A percentile compares a stretch with the other conserved stretches of the same genome.
Conservation (phyloP, 23 tunicate genomes). For the Botrylloides violaceus region DNA sequence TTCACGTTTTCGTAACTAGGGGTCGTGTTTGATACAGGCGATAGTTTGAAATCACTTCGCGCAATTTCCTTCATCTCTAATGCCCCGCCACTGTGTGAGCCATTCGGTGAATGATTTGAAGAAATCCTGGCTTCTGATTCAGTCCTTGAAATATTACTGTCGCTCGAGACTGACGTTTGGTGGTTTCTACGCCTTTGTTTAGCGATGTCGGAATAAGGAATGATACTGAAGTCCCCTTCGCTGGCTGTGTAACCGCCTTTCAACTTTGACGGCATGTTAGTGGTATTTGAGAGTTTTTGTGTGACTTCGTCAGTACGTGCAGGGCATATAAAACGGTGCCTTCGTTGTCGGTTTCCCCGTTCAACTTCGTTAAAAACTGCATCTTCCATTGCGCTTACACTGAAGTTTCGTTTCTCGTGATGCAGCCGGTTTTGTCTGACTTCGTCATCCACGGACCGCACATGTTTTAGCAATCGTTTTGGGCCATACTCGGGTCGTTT, state of each 20-base stretch:
- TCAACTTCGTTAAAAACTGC: constrained; percentile 1
- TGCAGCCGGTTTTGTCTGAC: neutral
- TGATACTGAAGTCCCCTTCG: neutral
- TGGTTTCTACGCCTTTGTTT: neutral
- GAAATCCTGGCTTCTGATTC: neutral
- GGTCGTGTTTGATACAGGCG: constrained; percentile 8
- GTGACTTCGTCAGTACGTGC: too few species aligned
- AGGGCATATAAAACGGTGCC: too few species aligned
- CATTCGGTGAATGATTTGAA: neutral
- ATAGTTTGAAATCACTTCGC: neutral
- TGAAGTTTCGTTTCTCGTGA: neutral
- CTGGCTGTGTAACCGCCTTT: neutral
- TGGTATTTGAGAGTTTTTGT: neutral
- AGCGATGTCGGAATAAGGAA: neutral
- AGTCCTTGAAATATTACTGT: neutral
- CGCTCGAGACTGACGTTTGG: constrained; percentile 8
- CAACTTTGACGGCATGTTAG: neutral
- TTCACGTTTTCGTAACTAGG: constrained; percentile 12
- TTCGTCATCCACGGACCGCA: neutral
- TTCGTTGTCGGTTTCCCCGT: too few species aligned
- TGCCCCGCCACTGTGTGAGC: neutral
- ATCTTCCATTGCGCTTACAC: neutral
- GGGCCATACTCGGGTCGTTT: neutral
- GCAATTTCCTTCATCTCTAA: neutral
- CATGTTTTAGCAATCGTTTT: neutral